Base-by-base conservation (phyloP, 2,797 vertebrate genomes). In the Distichodus sexfasciatus region DNA sequence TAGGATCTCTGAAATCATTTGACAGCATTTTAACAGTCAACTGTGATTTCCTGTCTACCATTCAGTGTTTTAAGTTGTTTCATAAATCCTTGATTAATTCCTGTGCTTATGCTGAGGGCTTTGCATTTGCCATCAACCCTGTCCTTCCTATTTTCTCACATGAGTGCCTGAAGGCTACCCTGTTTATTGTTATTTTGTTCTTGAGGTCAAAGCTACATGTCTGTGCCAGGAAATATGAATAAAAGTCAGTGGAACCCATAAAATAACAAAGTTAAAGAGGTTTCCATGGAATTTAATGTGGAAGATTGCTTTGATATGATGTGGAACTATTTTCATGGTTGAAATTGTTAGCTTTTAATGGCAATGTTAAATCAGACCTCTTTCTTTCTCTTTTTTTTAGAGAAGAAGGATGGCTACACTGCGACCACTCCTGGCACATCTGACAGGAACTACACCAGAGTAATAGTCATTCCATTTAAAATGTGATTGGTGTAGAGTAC, bases 181-280 rank as follows among this genome's bases (percentile, higher is more conserved):
- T 74, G 78, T 86, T 87, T 87, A 77, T 86, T 87, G 83, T 87
- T 72, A 83, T 75, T 55, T 66, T 66, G 74, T 70, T 74, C 61
- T 71, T 63, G 60, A 72, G 77, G 77, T 61, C 40, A 66, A 66
- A 46, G 77, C 66, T 76, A 47, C 60, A 71, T 24, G 1, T 35
- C 7, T 23, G 12, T 67, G 81, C 85, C 87, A 89, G 86, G 82
- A 88, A 85, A 86, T 83, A 83, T 79, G 74, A 84, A 88, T 83
- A 80, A 85, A 88, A 81, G 79, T 76, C 51, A 65, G 73, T 71
- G 79, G 57, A 26, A 72, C 1, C 59, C 61, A 75, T 63, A 75
- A 78, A 72, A 75, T 72, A 77, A 36, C 47, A 28, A 57, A 58
- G 75, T 81, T 78, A 82, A 83, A 76, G 79, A 80, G 74, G 71